Base-by-base conservation (phyloP, 2,797 vertebrate species). In the Petrocephalus sullivani region DNA sequence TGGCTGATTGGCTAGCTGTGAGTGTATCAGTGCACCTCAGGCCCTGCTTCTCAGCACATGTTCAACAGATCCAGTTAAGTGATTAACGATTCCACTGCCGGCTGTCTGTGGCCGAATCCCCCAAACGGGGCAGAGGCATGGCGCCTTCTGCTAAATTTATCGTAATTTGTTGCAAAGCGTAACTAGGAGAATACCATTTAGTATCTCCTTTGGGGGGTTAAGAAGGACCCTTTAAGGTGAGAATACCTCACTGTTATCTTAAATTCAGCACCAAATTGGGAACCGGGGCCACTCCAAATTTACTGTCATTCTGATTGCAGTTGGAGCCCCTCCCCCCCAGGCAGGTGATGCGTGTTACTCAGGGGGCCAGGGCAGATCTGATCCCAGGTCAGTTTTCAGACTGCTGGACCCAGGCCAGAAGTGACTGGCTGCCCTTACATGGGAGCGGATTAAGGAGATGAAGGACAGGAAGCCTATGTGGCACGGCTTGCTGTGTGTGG, bases 311-410 rank as follows among this genome's bases (percentile, higher is more conserved):
- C 9, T 64, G 61, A 64, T 64, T n/a, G 75, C 51, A 1, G 82
- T 4, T 12, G 19, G 7, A 51, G 51, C 82, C 23, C 3, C 10
- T 0, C 82, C 23, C 3, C 10, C 1, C n/a, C n/a, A 37, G 21
- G 81, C 10, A 54, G 46, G 51, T 23, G 21, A 12, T 84, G 82
- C 51, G 83, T 57, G 83, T 85, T 28, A 23, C 53, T 10, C 51
- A n/a, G 53, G 83, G 21, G 51, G n/a, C 12, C 71, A 51, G 10
- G 88, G 86, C 89, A 87, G 89, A 88, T 86, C 71, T 78, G 67
- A 82, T 87, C 89, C 88, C 88, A 89, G 89, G 90, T 91, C 89
- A 89, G 87, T 58, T 85, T 49, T 61, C 60, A n/a, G 56, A 4
- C 7, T 21, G 12, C 28, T 87, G 83, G 88, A 21, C 33, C 9